Evolutionary conservation across 1,140 invertebrate genomes (phyloP).

Genomic region (Melanaphis sacchari): DNA sequence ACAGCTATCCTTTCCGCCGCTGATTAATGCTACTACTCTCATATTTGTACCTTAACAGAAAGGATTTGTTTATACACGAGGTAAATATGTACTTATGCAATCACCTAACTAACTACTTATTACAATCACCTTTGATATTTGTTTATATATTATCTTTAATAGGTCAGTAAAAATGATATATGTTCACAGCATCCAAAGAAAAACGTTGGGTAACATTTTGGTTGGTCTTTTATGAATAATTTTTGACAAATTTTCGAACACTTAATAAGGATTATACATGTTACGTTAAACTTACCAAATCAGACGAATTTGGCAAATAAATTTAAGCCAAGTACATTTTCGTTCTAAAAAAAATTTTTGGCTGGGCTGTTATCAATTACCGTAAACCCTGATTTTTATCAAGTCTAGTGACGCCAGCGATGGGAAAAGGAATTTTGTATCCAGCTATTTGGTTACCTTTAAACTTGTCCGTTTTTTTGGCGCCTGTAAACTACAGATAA

Average conservation of each 20-base stretch:
- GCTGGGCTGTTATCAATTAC: constrained; percentile 40
- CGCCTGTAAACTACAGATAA: neutral
- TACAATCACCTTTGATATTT: constrained; percentile 32
- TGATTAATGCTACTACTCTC: constrained; percentile 89
- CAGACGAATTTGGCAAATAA: neutral
- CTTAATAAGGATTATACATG: neutral
- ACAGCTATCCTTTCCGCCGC: constrained; percentile 98
- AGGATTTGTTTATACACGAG: neutral
- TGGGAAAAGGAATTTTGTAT: constrained; percentile 31
- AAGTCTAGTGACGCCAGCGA: neutral
- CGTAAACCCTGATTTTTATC: constrained; percentile 51
- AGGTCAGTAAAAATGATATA: constrained; percentile 29
- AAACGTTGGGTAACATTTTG: neutral
- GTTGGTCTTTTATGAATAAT: neutral
- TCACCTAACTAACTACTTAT: neutral
- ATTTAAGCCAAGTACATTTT: constrained; percentile 38
- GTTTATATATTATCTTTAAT: constrained; percentile 45
- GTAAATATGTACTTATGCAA: neutral
- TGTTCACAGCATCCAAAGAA: constrained; percentile 28
- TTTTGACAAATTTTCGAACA: neutral
- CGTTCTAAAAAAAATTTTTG: constrained; percentile 54
- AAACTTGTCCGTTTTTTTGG: neutral
- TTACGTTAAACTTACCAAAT: constrained; percentile 3
- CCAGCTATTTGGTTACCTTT: constrained; percentile 32
- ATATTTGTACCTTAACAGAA: constrained; percentile 65